phyloP scores from a whole-genome alignment of 2,888 invertebrate species.

The Sphaeridia pumilis region DNA sequence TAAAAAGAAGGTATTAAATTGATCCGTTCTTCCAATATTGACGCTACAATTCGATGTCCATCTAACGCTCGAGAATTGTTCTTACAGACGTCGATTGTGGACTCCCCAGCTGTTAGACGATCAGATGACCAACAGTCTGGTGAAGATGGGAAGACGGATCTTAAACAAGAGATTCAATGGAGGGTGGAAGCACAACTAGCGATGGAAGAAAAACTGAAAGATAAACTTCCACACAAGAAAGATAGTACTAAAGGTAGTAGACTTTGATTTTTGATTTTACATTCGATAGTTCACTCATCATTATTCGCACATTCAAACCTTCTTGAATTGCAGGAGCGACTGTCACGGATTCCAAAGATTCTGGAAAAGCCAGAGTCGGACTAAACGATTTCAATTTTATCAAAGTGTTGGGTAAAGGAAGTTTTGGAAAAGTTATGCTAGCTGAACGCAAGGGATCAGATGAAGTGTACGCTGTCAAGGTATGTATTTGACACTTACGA shows the following conservation, averaged over 20 bases:
- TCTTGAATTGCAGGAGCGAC: not conserved
- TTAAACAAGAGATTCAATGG: constrained; percentile 38
- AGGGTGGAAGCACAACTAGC: constrained; percentile 40
- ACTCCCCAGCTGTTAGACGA: constrained; percentile 9
- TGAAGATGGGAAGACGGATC: constrained; percentile 38
- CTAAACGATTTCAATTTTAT: constrained; percentile 90
- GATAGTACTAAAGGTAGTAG: not conserved
- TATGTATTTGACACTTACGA: constrained; percentile 15
- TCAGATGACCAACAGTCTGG: constrained; percentile 22
- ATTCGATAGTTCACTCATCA: not conserved
- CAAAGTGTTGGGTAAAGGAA: constrained; percentile 97
- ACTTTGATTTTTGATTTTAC: not conserved
- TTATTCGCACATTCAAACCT: not conserved
- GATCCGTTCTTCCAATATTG: too few relatives aligned
- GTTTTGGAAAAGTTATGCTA: constrained; percentile 98
- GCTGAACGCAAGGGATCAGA: constrained; percentile 88
- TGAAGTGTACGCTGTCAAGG: constrained; percentile 57
- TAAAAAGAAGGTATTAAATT: not conserved
- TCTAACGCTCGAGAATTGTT: too few relatives aligned
- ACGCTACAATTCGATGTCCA: too few relatives aligned
- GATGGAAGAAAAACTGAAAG: constrained; percentile 43
- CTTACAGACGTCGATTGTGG: constrained; percentile 18
- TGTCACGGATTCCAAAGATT: constrained; percentile 1
- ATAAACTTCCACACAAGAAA: constrained; percentile 31
- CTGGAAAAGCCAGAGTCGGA: constrained; percentile 41